Percentiles rank a stretch among this genome's conserved stretches.
Conservation (phyloP, 2,888 invertebrate genomes). For the Ophioninae sp. region DNA sequence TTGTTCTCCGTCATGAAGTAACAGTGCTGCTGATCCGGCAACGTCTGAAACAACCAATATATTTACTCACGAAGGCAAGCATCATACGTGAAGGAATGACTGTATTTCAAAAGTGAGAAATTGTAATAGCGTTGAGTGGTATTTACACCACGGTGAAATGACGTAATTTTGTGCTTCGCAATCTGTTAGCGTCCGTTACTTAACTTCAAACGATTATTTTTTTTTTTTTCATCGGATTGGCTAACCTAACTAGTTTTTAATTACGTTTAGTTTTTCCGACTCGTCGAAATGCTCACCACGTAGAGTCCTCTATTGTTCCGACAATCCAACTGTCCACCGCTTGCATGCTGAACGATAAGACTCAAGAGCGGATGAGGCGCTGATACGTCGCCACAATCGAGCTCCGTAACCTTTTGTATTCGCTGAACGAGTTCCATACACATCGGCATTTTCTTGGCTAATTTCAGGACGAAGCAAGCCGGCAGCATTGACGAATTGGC, state of each 20-base stretch:
- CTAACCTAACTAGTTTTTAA: background rate
- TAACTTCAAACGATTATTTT: background rate
- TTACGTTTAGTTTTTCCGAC: too few relatives aligned
- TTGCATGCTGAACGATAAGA: conserved; percentile 90
- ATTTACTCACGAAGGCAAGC: background rate
- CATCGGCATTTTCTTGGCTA: conserved; percentile 93
- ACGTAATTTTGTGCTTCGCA: background rate
- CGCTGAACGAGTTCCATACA: conserved; percentile 88
- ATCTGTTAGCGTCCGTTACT: background rate
- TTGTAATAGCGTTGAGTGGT: background rate
- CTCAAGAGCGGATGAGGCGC: conserved; percentile 86
- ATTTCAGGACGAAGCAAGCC: conserved; percentile 92
- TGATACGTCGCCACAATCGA: conserved; percentile 83
- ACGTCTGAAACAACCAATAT: conserved; percentile 83
- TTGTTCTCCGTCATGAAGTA: conserved; percentile 95
- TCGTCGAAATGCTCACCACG: conserved; percentile 85
- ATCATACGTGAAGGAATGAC: background rate
- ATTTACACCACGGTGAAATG: background rate
- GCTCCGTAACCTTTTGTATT: conserved; percentile 85
- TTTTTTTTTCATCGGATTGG: background rate
- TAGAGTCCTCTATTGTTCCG: conserved; percentile 90
- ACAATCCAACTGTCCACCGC: conserved; percentile 88
- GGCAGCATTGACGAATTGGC: conserved; percentile 95
- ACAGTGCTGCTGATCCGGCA: conserved; percentile 96
- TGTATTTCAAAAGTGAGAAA: background rate